A percentile compares a stretch with the other conserved stretches of the same genome.
phyloP scores from a whole-genome alignment of 1,140 invertebrate genomes.

The Lanistes nyassanus region DNA sequence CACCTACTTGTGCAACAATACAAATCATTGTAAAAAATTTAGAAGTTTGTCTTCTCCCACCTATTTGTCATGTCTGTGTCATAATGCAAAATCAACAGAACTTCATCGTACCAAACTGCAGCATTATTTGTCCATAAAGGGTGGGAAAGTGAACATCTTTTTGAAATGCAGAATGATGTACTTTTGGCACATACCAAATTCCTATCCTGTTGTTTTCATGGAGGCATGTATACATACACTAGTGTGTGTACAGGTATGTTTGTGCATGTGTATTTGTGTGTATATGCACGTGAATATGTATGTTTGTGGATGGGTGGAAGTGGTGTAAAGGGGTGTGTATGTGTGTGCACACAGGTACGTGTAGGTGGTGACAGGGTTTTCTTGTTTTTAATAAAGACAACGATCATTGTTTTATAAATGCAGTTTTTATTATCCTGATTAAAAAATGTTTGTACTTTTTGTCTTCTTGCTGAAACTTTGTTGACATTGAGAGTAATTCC shows the following conservation, averaged over 20 bases:
- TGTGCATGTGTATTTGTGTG: not conserved
- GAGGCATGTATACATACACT: not conserved
- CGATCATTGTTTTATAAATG: not conserved
- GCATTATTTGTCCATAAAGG: too few species aligned
- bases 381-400: not conserved
- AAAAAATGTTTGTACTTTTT: not conserved
- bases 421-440: not conserved
- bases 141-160: too few species aligned
- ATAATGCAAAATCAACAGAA: too few species aligned
- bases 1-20: not conserved
- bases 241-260: slow-evolving; percentile 2
- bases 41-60: too few species aligned
- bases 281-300: slow-evolving; percentile 1
- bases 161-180: too few species aligned
- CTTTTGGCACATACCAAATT: too few species aligned
- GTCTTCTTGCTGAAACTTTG: not conserved
- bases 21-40: too few species aligned
- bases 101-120: too few species aligned
- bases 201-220: too few species aligned
- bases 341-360: not conserved
- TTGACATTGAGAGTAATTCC: not conserved
- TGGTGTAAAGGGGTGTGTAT: not conserved
- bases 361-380: not conserved
- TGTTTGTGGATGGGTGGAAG: slow-evolving; percentile 6
- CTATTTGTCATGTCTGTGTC: too few species aligned